Base-by-base conservation (phyloP, 2,797 vertebrate species). In the Oceanodroma leucorhoa region DNA sequence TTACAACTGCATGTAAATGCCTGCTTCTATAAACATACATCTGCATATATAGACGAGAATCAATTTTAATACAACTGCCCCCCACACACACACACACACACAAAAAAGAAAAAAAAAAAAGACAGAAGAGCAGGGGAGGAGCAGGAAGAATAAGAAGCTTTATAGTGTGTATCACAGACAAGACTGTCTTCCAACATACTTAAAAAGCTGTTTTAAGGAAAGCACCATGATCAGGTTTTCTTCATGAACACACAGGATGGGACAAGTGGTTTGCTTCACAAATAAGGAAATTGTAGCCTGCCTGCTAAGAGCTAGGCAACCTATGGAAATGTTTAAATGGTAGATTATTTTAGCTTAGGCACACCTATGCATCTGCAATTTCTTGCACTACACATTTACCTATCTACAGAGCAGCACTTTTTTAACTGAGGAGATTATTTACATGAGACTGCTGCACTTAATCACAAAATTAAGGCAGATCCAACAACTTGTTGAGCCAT, bases 41-140 rank as follows among this genome's bases (percentile, higher is more conserved):
- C 34, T 58, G 21, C 9, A 60, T 8, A 26, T 9, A 57, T 16
- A 75, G 55, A 71, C 0, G 9, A 45, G 38, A 76, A 75, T 50
- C 5, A 18, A 48, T 24, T 70, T 70, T n/a, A 83, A 41, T 21
- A 17, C 8, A 43, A 23, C 36, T 36, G 11, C 20, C 7, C 0
- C 0, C 0, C 11, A 1, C 0, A 3, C 36, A 36, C 36, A 36
- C 36, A 36, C 9, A 36, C 36, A 36, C 36, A 36, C 36, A 40
- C 11, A 34, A 9, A 29, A 55, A 27, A 22, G 43, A 34, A 19
- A n/a, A 40, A 36, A 14, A 27, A 14, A 26, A 53, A 15, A 32
- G 2, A 29, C 6, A 53, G 3, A 46, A 41, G 3, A 60, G 43
- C 26, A 64, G 3, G 5, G 19, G 3, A 71, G 17, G 2, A 50